These are phyloP conservation scores for Lycia hirtaria DNA, from an alignment of 2,888 invertebrate species.

Conservation along the genomic window DNA sequence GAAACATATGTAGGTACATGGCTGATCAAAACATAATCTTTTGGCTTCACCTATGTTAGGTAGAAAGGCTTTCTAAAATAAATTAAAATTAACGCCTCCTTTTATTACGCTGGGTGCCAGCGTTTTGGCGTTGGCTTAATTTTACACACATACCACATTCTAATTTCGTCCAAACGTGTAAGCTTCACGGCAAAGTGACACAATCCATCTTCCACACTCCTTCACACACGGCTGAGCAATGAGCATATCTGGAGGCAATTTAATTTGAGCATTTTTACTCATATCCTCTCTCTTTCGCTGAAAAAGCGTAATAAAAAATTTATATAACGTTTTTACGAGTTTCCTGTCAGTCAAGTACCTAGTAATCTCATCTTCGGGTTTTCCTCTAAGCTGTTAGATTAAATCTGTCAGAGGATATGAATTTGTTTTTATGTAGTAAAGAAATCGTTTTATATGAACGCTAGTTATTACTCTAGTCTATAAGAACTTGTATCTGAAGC, in stretches of 20 bases:
- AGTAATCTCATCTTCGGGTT: slow-evolving; percentile 5
- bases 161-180: not conserved
- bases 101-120: no score
- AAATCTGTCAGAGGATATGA: not conserved
- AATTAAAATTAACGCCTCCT: not conserved
- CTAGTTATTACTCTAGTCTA: not conserved
- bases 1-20: no score
- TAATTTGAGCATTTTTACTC: slow-evolving; percentile 9
- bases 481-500: not conserved
- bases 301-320: slow-evolving; percentile 11
- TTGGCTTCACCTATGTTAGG: no score
- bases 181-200: not conserved
- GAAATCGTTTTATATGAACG: not conserved
- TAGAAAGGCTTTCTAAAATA: not conserved
- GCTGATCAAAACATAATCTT: no score
- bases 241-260: slow-evolving; percentile 2
- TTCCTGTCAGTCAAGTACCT: not conserved
- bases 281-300: slow-evolving; percentile 1
- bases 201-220: slow-evolving; percentile 8
- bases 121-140: no score
- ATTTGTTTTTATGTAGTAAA: not conserved
- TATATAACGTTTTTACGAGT: slow-evolving; percentile 5
- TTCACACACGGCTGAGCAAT: slow-evolving; percentile 7
- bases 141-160: not conserved
- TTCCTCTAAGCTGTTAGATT: not conserved